These are phyloP conservation scores for Struthidea cinerea DNA, from an alignment of 2,113 vertebrate genomes.

Conservation along the genomic window DNA sequence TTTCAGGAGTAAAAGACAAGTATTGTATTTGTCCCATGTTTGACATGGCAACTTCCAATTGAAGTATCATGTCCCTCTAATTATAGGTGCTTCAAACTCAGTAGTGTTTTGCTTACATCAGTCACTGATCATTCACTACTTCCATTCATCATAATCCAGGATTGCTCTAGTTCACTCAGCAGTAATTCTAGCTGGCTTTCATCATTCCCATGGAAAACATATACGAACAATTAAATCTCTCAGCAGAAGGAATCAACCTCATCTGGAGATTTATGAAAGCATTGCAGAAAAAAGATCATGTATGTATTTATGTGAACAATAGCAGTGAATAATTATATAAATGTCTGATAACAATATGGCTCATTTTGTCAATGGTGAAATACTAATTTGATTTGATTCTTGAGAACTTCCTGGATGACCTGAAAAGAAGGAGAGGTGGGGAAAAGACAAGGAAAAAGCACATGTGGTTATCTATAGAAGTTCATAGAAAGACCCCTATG, in stretches of 20 bases:
- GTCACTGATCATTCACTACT: conserved; percentile 10
- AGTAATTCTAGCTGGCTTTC: conserved; percentile 39
- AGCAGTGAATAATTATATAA: not conserved
- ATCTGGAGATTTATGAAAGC: conserved; percentile 4
- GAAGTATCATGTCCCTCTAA: not conserved
- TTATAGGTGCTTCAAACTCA: conserved; percentile 8
- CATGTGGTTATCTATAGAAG: not conserved
- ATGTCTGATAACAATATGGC: not conserved
- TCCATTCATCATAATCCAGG: conserved; percentile 32
- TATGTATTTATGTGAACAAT: not conserved
- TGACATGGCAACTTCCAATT: not conserved
- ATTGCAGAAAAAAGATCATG: not conserved
- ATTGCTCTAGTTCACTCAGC: not conserved
- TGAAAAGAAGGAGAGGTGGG: not conserved
- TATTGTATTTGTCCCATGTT: not conserved
- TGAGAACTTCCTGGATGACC: not conserved
- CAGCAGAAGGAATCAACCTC: conserved; percentile 2
- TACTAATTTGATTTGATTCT: not conserved
- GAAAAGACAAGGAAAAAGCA: not conserved
- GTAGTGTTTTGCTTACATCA: not conserved
- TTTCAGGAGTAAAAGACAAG: not conserved
- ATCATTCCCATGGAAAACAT: conserved; percentile 13
- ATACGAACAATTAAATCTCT: conserved; percentile 49
- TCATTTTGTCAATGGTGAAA: not conserved
- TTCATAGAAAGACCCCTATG: not conserved